These are phyloP conservation scores for Spodoptera litura DNA, from an alignment of 1,140 invertebrate species.

Conservation along the genomic window DNA sequence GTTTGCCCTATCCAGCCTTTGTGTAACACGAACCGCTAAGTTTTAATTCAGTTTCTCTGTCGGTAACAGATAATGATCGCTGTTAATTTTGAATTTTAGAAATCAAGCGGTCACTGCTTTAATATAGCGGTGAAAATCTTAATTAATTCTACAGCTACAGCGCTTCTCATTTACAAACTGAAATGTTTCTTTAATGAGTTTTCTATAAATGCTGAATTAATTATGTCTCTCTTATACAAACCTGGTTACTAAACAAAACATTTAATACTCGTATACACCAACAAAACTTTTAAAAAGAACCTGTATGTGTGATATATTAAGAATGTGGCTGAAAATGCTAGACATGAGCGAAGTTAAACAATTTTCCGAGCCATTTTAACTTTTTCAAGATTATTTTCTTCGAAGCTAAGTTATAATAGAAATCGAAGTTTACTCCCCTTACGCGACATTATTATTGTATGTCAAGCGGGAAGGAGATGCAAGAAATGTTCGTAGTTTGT, in stretches of 20 bases:
- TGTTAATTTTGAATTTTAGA: slow-evolving; percentile 13
- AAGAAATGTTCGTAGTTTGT: slow-evolving; percentile 51
- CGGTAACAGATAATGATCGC: slow-evolving; percentile 27
- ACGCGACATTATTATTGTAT: slow-evolving; percentile 32
- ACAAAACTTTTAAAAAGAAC: slow-evolving; percentile 13
- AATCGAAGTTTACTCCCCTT: slow-evolving; percentile 31
- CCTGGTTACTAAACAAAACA: background rate
- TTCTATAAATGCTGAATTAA: background rate
- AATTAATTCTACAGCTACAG: background rate
- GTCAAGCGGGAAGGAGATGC: slow-evolving; percentile 38
- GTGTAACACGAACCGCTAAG: slow-evolving; percentile 24
- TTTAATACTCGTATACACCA: background rate
- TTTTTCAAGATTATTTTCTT: slow-evolving; percentile 31
- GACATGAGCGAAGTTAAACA: slow-evolving; percentile 32
- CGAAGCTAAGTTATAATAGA: slow-evolving; percentile 26
- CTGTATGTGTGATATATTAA: background rate
- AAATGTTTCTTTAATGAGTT: slow-evolving; percentile 6
- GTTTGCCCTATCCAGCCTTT: slow-evolving; percentile 1
- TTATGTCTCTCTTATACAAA: background rate
- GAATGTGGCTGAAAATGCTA: slow-evolving; percentile 34
- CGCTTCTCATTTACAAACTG: background rate
- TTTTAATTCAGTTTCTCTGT: slow-evolving; percentile 28
- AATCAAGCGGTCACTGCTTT: slow-evolving; percentile 11
- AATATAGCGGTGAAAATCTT: slow-evolving; percentile 11
- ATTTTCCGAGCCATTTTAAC: slow-evolving; percentile 33